These are phyloP conservation scores for Dallia pectoralis DNA, from an alignment of 2,797 vertebrate species.

Conservation along the genomic window DNA sequence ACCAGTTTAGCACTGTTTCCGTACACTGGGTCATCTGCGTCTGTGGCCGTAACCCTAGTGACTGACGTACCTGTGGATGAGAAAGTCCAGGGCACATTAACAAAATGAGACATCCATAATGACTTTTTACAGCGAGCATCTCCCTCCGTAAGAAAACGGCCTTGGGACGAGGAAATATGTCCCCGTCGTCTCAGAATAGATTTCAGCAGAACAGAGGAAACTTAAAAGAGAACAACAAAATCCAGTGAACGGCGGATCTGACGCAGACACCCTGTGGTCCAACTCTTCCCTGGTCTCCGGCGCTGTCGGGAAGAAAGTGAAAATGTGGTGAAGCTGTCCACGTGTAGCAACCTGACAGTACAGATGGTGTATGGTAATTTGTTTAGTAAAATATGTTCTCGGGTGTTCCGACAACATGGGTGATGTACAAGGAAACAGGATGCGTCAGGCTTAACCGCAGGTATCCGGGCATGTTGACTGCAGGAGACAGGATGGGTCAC, in stretches of 20 bases:
- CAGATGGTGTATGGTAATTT: constrained; percentile 76
- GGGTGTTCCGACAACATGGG: constrained; percentile 67
- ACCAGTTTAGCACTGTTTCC: constrained; percentile 97
- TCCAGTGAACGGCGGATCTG: constrained; percentile 39
- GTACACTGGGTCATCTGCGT: constrained; percentile 95
- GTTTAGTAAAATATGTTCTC: constrained; percentile 69
- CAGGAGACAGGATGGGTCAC: constrained; percentile 31
- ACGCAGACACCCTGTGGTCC: constrained; percentile 49
- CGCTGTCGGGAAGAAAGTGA: constrained; percentile 22
- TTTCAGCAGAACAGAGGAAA: constrained; percentile 32
- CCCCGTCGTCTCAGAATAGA: too few relatives aligned
- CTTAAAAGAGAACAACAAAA: constrained; percentile 33
- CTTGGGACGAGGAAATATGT: not conserved
- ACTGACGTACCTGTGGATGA: constrained; percentile 86
- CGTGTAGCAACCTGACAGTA: constrained; percentile 58
- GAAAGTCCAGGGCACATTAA: constrained; percentile 2
- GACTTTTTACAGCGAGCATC: not conserved
- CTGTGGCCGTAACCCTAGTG: constrained; percentile 92
- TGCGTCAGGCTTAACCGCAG: constrained; percentile 54
- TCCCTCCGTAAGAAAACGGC: not conserved
- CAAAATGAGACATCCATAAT: not conserved
- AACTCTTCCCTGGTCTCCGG: constrained; percentile 44
- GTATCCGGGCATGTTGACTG: constrained; percentile 51
- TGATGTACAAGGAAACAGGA: constrained; percentile 46
- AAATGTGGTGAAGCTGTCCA: constrained; percentile 47